A percentile compares a stretch with the other conserved stretches of the same genome.
Conservation (phyloP, 1,140 invertebrate species). For the Drosophila subpulchrella region DNA sequence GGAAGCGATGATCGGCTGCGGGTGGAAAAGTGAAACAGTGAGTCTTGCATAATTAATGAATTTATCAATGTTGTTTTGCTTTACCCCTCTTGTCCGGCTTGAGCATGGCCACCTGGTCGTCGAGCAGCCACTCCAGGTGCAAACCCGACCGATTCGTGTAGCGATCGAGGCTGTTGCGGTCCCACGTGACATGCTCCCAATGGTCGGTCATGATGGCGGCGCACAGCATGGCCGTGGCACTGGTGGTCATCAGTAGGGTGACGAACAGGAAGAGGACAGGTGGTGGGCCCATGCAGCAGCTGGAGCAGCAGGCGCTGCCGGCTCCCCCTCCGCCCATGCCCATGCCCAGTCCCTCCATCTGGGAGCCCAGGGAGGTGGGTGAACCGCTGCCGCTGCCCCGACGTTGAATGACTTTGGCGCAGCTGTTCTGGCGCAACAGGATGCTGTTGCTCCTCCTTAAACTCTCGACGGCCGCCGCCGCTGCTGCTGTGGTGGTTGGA, state of each 20-base stretch:
- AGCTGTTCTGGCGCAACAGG: slow-evolving; percentile 76
- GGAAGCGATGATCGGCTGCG: slow-evolving; percentile 76
- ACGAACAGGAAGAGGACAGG: slow-evolving; percentile 81
- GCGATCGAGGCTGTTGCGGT: slow-evolving; percentile 86
- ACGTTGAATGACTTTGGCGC: slow-evolving; percentile 76
- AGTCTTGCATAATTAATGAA: not conserved
- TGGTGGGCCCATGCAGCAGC: slow-evolving; percentile 79
- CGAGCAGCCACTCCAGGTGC: slow-evolving; percentile 87
- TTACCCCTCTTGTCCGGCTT: slow-evolving; percentile 82
- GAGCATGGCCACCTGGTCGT: slow-evolving; percentile 87
- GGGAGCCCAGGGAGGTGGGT: slow-evolving; percentile 74
- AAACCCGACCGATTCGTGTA: slow-evolving; percentile 85
- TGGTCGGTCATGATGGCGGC: slow-evolving; percentile 93
- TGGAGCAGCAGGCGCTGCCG: slow-evolving; percentile 71
- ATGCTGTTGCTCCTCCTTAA: slow-evolving; percentile 80
- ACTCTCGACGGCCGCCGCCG: slow-evolving; percentile 77
- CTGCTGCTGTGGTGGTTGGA: slow-evolving; percentile 73
- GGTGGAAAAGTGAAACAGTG: not conserved
- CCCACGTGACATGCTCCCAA: slow-evolving; percentile 93
- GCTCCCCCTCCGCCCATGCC: slow-evolving; percentile 56
- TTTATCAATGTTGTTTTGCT: not conserved
- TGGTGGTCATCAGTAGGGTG: slow-evolving; percentile 85
- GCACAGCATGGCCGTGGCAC: slow-evolving; percentile 91
- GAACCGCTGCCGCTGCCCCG: slow-evolving; percentile 66
- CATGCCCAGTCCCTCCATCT: slow-evolving; percentile 77